phyloP scores from a whole-genome alignment of 2,888 invertebrate species.

The Fragum whitleyi region DNA sequence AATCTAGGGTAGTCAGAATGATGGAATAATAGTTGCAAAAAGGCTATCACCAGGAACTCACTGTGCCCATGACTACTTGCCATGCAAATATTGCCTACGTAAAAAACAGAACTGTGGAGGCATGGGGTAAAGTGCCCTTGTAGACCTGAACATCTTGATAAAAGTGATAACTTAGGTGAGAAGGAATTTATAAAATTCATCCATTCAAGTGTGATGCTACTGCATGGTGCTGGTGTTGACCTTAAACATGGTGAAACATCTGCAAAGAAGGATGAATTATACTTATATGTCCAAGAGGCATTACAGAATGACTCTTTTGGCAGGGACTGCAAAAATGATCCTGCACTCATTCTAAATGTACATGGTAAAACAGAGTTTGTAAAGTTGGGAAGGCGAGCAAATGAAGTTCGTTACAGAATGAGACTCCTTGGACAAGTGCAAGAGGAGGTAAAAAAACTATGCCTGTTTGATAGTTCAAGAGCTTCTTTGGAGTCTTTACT shows the following conservation, averaged over 20 bases:
- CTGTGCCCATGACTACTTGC: conserved; percentile 27
- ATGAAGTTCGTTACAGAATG: conserved; percentile 31
- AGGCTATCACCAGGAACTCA: conserved; percentile 24
- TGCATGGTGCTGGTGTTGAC: conserved; percentile 37
- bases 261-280: conserved; percentile 16
- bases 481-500: background rate
- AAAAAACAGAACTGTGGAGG: conserved; percentile 46
- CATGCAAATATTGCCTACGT: conserved; percentile 37
- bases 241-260: background rate
- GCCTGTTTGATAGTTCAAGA: background rate
- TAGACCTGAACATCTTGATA: background rate
- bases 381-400: conserved; percentile 24
- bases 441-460: background rate
- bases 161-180: background rate
- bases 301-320: conserved; percentile 15
- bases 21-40: conserved; percentile 30
- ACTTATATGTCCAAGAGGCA: conserved; percentile 3
- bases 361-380: conserved; percentile 21
- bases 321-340: conserved; percentile 19
- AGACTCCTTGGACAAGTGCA: conserved; percentile 27
- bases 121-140: conserved; percentile 17
- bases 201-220: background rate
- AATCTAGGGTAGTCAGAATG: conserved; percentile 1
- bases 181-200: conserved; percentile 10
- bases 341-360: conserved; percentile 2